These are phyloP conservation scores for Bombus confusus DNA, from an alignment of 1,140 invertebrate genomes.

Conservation along the genomic window DNA sequence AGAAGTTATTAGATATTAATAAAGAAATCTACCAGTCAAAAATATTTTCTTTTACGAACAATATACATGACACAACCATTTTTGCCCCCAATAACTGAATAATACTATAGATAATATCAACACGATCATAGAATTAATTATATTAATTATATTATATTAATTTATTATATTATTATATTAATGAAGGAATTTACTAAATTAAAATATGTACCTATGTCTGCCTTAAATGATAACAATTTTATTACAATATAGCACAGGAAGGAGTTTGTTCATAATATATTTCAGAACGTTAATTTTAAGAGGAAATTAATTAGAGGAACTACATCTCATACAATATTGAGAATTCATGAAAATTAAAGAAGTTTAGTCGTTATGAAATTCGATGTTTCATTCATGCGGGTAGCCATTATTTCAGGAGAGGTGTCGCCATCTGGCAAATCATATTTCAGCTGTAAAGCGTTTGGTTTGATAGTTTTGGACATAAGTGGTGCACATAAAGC, in stretches of 20 bases:
- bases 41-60: neutral
- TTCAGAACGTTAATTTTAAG: neutral
- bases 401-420: neutral
- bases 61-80: too few species aligned
- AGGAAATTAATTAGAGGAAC: neutral
- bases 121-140: neutral
- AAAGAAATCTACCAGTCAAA: neutral
- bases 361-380: constrained; percentile 14
- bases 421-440: constrained; percentile 11
- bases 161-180: too few species aligned
- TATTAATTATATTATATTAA: too few species aligned
- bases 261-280: neutral
- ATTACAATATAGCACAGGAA: too few species aligned
- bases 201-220: too few species aligned
- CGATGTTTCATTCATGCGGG: constrained; percentile 12
- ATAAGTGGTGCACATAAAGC: neutral
- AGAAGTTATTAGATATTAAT: neutral
- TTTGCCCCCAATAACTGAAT: neutral
- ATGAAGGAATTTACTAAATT: too few species aligned
- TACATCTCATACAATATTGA: neutral
- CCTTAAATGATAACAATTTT: too few species aligned
- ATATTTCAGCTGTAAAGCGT: neutral
- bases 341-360: neutral
- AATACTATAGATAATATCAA: neutral
- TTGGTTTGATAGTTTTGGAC: neutral